Evolutionary conservation across 2,888 invertebrate genomes (phyloP), one percentile per base, ranked within the genome.

Genomic region (Laothoe populi): DNA sequence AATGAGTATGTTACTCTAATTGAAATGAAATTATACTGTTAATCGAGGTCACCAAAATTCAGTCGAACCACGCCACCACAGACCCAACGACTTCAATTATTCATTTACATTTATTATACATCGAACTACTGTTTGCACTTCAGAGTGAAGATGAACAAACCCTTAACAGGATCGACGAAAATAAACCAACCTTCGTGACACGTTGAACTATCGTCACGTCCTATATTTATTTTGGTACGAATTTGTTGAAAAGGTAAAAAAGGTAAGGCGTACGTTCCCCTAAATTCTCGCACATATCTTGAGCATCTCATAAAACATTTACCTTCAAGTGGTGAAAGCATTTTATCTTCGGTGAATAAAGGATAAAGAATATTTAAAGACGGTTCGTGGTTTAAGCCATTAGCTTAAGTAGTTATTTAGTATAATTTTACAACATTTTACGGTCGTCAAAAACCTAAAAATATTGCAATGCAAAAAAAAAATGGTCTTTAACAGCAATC

Each of bases 271-370:
- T 11, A 10, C 53, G 11, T 53, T 53, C 4, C 53, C 10, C 53
- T 53, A 53, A 53, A 53, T 35, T 53, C 35, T 19, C 53, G 53
- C 19, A 53, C 53, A 53, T 35, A 53, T 53, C 53, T 53, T 53
- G 53, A 35, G 31, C 35, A 19, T 53, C 53, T 16, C 53, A 35
- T 53, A 53, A 53, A 53, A 53, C 53, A 53, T 35, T 53, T 35
- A 53, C 53, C 53, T 53, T 35, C 19, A 53, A 19, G 31, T 35
- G 53, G 31, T 53, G 26, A 53, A 35, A 53, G 53, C 53, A 53
- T 53, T 53, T 53, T 53, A 53, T 53, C 35, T 53, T 53, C 21
- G 10, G 53, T 53, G 53, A 53, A 53, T 53, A 53, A 53, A 53
- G 31, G 53, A 53, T 53, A 11, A 35, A 19, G 53, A 21, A 53